Evolutionary conservation across 2,113 vertebrate genomes (phyloP).

Genomic region (Neopipo cinnamomea): DNA sequence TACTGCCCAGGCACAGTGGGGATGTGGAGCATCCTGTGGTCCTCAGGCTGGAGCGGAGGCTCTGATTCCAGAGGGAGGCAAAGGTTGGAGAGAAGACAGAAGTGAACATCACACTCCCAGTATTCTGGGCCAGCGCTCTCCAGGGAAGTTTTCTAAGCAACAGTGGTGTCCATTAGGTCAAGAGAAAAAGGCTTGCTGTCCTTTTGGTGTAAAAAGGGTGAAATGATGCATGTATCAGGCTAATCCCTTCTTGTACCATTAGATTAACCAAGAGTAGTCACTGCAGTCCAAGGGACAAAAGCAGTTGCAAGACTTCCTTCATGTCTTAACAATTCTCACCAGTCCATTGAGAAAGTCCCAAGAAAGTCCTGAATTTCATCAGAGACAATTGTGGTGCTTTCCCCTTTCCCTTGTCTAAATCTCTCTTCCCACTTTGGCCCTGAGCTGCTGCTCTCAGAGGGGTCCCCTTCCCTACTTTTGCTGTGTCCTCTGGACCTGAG

Average conservation of each 20-base stretch:
- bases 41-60: background rate
- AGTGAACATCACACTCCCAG: background rate
- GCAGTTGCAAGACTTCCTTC: conserved; percentile 3
- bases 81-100: background rate
- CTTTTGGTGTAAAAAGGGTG: background rate
- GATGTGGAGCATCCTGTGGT: background rate
- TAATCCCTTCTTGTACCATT: background rate
- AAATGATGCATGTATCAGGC: background rate
- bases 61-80: background rate
- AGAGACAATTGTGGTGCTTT: background rate
- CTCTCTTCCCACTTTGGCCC: background rate
- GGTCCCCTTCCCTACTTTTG: background rate
- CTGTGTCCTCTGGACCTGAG: too few relatives aligned
- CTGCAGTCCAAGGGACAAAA: background rate
- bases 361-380: conserved; percentile 40
- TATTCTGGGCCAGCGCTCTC: background rate
- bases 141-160: background rate
- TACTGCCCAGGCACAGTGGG: fast-evolving
- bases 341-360: background rate
- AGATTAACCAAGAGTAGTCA: background rate
- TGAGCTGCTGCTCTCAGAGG: background rate
- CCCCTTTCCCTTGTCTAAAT: background rate
- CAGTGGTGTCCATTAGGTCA: fast-evolving
- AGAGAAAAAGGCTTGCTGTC: background rate
- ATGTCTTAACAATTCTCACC: background rate